phyloP scores from a whole-genome alignment of 2,888 invertebrate genomes.

The Limnephilus auricula region DNA sequence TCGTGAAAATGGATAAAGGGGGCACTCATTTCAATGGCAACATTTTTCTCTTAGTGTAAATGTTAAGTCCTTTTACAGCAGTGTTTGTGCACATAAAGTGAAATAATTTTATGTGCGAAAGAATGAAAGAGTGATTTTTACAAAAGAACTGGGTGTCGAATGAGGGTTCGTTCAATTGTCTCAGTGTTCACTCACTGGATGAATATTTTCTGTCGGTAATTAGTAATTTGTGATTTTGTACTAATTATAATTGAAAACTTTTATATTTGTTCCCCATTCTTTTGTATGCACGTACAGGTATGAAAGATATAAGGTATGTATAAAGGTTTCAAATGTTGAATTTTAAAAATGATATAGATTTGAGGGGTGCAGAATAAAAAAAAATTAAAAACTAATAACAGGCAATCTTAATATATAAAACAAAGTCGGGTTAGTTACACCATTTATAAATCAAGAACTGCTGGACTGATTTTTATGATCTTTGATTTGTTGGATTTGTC shows the following conservation, averaged over 20 bases:
- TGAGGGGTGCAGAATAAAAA: too few species aligned
- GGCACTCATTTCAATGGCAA: too few species aligned
- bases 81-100: neutral
- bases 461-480: too few species aligned
- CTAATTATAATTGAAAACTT: neutral
- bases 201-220: neutral
- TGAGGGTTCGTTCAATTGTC: neutral
- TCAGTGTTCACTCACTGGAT: neutral
- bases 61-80: neutral
- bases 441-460: too few species aligned
- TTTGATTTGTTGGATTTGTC: too few species aligned
- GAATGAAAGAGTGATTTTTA: neutral
- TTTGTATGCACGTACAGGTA: neutral
- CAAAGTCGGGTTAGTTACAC: too few species aligned
- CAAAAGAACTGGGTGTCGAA: neutral
- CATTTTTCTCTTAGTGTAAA: neutral
- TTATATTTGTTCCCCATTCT: neutral
- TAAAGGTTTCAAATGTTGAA: too few species aligned
- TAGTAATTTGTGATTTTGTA: neutral
- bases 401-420: too few species aligned
- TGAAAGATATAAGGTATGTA: too few species aligned
- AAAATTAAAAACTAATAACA: too few species aligned
- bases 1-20: too few species aligned
- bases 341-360: too few species aligned
- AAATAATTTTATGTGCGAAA: neutral